phyloP scores from a whole-genome alignment of 2,888 invertebrate genomes.

The Pheosia tremula region DNA sequence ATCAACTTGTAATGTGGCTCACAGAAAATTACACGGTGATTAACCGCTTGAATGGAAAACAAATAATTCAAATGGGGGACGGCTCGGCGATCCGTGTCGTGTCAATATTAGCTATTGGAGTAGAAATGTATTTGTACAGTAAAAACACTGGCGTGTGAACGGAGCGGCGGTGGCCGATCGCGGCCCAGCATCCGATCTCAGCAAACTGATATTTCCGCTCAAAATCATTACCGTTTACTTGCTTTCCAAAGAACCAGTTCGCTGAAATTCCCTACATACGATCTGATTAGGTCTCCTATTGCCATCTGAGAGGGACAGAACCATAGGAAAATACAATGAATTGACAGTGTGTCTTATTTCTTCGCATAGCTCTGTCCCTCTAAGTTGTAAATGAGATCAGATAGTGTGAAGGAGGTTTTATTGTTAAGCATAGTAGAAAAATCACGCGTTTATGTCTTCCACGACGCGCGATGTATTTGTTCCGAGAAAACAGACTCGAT shows the following conservation, averaged over 20 bases:
- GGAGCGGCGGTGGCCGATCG: conserved; percentile 40
- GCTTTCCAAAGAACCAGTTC: conserved; percentile 37
- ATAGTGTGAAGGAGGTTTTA: conserved; percentile 12
- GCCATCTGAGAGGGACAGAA: too few relatives aligned
- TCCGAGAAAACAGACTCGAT: conserved; percentile 55
- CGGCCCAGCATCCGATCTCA: conserved; percentile 51
- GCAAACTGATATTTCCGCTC: conserved; percentile 75
- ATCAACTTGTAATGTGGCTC: not conserved
- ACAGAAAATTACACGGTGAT: conserved; percentile 28
- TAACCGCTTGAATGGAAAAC: conserved; percentile 31
- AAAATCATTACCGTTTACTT: conserved; percentile 53
- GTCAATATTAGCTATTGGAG: conserved; percentile 63
- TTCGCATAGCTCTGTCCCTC: too few relatives aligned
- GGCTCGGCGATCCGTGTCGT: conserved; percentile 46
- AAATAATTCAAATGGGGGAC: conserved; percentile 35
- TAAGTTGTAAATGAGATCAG: too few relatives aligned
- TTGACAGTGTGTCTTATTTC: too few relatives aligned
- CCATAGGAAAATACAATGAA: too few relatives aligned
- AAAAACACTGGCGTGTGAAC: conserved; percentile 69
- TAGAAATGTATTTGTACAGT: conserved; percentile 56
- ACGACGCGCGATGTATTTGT: conserved; percentile 46
- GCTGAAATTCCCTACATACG: conserved; percentile 41
- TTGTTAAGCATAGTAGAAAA: conserved; percentile 45
- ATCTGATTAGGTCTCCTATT: too few relatives aligned
- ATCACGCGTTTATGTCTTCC: conserved; percentile 51